These are phyloP conservation scores for Xanthia togata DNA, from an alignment of 2,888 invertebrate genomes.

Conservation along the genomic window DNA sequence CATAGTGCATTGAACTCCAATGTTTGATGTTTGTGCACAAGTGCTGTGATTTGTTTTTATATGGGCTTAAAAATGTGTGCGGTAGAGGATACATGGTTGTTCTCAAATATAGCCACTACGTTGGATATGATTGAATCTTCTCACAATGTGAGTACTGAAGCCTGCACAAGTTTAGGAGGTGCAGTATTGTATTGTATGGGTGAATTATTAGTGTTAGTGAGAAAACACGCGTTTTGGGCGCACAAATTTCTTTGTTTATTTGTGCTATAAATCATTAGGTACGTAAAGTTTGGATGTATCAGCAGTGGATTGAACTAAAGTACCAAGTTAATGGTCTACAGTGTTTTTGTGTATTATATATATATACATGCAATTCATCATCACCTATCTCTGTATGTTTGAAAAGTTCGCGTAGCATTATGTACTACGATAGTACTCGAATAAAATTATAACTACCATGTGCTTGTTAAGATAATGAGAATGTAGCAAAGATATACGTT, in stretches of 20 bases:
- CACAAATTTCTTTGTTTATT: slow-evolving; percentile 35
- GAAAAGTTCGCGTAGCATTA: neutral
- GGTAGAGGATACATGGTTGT: slow-evolving; percentile 76
- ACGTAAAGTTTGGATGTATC: slow-evolving; percentile 28
- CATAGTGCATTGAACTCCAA: slow-evolving; percentile 65
- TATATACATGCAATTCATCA: neutral
- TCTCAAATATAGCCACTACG: slow-evolving; percentile 72
- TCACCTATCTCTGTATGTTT: neutral
- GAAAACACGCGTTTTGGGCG: slow-evolving; percentile 30
- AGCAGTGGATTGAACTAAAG: slow-evolving; percentile 23
- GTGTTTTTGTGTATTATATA: neutral
- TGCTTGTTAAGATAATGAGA: slow-evolving; percentile 16
- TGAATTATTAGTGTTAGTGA: slow-evolving; percentile 44
- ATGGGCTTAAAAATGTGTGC: slow-evolving; percentile 73
- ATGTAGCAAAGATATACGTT: slow-evolving; percentile 23
- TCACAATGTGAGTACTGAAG: slow-evolving; percentile 73
- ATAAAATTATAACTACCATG: neutral
- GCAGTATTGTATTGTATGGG: slow-evolving; percentile 16
- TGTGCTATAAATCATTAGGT: slow-evolving; percentile 39
- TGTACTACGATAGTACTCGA: neutral
- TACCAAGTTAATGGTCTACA: neutral
- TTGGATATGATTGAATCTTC: slow-evolving; percentile 75
- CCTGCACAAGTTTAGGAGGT: slow-evolving; percentile 32
- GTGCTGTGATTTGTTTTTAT: slow-evolving; percentile 63
- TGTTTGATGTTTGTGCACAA: slow-evolving; percentile 62